Conservation (phyloP, 2,888 invertebrate species). For the Odontocolon sp. region DNA sequence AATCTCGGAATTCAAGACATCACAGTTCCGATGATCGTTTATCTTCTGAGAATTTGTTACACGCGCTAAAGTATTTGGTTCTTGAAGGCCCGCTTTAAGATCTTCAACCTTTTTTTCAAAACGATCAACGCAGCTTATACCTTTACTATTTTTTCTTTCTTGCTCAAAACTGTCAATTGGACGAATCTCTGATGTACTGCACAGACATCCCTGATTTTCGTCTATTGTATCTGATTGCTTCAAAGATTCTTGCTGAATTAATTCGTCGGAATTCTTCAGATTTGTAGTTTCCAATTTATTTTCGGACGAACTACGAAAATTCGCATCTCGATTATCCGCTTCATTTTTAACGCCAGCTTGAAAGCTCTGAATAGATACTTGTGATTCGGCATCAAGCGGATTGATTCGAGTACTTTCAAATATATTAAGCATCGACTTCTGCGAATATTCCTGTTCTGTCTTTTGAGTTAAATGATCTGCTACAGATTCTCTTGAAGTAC, state of each 20-base stretch:
- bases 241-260: neutral
- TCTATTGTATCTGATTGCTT: neutral
- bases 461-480: constrained; percentile 4
- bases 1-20: too few species aligned
- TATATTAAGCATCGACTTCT: constrained; percentile 9
- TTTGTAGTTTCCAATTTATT: neutral
- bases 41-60: neutral
- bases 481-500: constrained; percentile 5
- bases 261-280: neutral
- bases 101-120: neutral
- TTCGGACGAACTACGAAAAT: neutral
- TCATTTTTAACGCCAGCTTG: neutral
- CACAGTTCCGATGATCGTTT: neutral
- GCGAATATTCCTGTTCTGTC: constrained; percentile 5
- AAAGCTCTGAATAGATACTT: neutral
- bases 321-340: neutral
- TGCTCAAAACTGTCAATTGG: neutral
- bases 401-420: neutral
- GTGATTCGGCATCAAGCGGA: neutral
- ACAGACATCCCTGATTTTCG: neutral
- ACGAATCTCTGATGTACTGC: neutral
- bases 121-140: neutral
- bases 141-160: neutral
- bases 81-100: neutral
- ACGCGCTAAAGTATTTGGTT: neutral